Base-by-base conservation (phyloP, 1,140 invertebrate species). In the Chymomyza costata region DNA sequence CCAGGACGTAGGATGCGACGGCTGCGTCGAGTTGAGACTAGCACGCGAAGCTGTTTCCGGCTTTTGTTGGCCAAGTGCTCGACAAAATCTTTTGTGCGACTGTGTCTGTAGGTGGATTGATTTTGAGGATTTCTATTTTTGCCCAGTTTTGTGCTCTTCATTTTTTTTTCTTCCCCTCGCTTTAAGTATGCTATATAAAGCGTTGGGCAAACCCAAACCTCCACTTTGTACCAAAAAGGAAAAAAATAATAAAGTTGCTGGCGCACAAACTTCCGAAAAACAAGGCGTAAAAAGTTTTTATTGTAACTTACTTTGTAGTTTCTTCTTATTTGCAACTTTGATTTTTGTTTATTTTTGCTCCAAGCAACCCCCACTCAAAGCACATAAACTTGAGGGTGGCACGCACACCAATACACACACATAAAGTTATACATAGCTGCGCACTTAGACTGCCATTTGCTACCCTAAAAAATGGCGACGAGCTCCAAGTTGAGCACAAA, bases 261-360 rank as follows among this genome's bases (percentile, higher is more conserved):
- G 51, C 76, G n/a, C n/a, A n/a, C 37, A 78, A 78, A 78, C 73
- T 71, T 80, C 34, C 50, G 57, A 56, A 76, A 76, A 76, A 74
- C 70, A 76, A 76, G 70, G 65, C 71, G 70, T 69, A 65, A 69
- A 78, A n/a, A 78, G 62, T 78, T 65, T 65, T 80, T 80, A 73
- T 80, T 74, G 66, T 80, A 80, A 80, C 73, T 80, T 80, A 80
- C 73, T 80, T 80, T 80, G 73, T 80, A 80, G 73, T 80, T 80
- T 80, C 73, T 80, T 80, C 73, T 73, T 80, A 80, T 80, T 80
- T 80, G 73, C 73, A 80, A 80, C 73, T 80, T 80, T 80, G 73
- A 80, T 80, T 80, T 80, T 80, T 80, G 73, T 80, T 80, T 80
- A 80, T 80, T 80, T 80, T 80, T 66, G 73, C 67, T 55, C 46